A percentile compares a stretch with the other conserved stretches of the same genome.
These are phyloP conservation scores for Sinocyclocheilus anshuiensis DNA, from an alignment of 2,113 vertebrate genomes.

Conservation along the genomic window DNA sequence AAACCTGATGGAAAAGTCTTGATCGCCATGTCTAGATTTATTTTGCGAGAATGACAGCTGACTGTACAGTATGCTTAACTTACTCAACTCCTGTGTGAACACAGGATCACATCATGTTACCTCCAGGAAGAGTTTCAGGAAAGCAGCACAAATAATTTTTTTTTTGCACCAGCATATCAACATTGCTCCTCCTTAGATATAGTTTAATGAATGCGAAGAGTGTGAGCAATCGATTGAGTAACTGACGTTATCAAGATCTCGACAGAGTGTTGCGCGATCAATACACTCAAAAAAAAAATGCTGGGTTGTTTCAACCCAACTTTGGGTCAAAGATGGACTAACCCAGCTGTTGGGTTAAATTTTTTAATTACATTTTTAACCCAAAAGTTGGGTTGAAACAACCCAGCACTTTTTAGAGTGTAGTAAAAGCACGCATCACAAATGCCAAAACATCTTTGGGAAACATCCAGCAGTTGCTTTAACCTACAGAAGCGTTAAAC, in stretches of 20 bases:
- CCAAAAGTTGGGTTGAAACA: too few species aligned
- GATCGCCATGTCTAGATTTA: not conserved
- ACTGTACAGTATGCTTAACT: not conserved
- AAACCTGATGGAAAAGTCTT: not conserved
- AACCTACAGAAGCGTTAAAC: not conserved
- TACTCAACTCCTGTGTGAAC: not conserved
- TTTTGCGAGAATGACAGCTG: not conserved
- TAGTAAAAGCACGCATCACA: not conserved
- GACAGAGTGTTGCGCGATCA: not conserved
- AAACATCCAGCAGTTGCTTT: not conserved
- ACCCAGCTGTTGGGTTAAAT: too few species aligned
- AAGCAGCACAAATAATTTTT: too few species aligned
- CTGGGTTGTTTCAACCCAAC: too few species aligned
- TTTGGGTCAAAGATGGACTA: too few species aligned
- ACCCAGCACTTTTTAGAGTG: too few species aligned
- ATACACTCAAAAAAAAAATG: not conserved
- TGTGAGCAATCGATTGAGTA: not conserved
- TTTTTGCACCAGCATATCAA: too few species aligned
- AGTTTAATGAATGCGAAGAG: not conserved
- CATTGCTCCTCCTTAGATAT: too few species aligned
- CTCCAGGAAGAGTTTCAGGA: not conserved
- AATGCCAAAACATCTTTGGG: not conserved
- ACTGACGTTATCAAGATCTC: not conserved
- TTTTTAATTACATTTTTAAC: too few species aligned
- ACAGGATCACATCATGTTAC: not conserved